phyloP scores from a whole-genome alignment of 1,140 invertebrate species.

The Aphidius gifuensis region DNA sequence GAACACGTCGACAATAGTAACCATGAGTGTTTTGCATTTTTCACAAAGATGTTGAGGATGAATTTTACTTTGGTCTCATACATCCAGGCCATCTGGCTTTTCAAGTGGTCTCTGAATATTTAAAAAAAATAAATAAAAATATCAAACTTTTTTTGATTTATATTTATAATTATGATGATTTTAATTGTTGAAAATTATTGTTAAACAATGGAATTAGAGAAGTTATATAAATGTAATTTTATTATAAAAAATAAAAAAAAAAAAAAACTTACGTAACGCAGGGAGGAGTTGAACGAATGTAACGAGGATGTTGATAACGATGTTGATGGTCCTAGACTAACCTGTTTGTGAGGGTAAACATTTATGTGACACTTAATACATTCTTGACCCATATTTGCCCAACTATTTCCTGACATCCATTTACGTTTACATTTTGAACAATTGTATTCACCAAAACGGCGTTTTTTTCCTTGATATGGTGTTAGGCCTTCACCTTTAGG shows the following conservation, averaged over 20 bases:
- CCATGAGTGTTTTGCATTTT: slow-evolving; percentile 83
- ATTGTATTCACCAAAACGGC: slow-evolving; percentile 92
- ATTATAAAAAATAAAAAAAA: background rate
- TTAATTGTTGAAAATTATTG: too few relatives aligned
- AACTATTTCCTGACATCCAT: slow-evolving; percentile 94
- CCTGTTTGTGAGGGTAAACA: slow-evolving; percentile 94
- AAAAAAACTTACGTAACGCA: slow-evolving; percentile 31
- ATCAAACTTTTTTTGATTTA: background rate
- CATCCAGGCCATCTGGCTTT: slow-evolving; percentile 84
- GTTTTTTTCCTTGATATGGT: slow-evolving; percentile 90
- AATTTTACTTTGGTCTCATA: slow-evolving; percentile 85
- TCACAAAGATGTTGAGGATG: slow-evolving; percentile 87
- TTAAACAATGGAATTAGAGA: slow-evolving; percentile 1
- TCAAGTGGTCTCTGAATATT: slow-evolving; percentile 73
- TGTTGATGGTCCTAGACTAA: slow-evolving; percentile 48
- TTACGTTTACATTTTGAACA: slow-evolving; percentile 92
- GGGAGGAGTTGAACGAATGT: slow-evolving; percentile 32
- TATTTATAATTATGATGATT: too few relatives aligned
- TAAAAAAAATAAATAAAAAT: background rate
- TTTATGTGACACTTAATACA: slow-evolving; percentile 93
- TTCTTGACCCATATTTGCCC: slow-evolving; percentile 92
- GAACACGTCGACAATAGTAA: slow-evolving; percentile 75
- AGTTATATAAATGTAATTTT: background rate
- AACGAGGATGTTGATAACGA: slow-evolving; percentile 31
- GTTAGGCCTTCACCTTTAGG: slow-evolving; percentile 88